These are phyloP conservation scores for Macrophya annulata DNA, from an alignment of 2,888 invertebrate genomes.

Conservation along the genomic window DNA sequence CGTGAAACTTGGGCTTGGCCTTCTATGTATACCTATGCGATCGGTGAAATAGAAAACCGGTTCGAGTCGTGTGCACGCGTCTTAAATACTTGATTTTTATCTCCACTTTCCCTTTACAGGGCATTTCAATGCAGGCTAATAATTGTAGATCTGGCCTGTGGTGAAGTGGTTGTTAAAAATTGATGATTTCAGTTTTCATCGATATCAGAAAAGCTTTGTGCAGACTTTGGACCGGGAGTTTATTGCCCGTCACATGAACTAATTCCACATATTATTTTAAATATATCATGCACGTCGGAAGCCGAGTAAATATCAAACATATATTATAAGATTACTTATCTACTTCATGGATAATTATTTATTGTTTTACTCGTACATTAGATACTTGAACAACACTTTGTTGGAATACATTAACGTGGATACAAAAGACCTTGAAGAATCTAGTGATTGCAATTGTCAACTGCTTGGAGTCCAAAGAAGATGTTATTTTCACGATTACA, in stretches of 20 bases:
- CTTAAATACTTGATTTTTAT: conserved; percentile 38
- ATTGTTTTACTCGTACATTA: conserved; percentile 3
- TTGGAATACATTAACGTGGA: conserved; percentile 8
- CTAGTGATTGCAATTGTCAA: conserved; percentile 25
- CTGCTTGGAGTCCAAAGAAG: conserved; percentile 16
- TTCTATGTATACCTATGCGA: not conserved
- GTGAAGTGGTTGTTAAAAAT: not conserved
- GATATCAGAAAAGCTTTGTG: not conserved
- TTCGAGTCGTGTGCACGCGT: conserved; percentile 17
- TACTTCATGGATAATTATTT: conserved; percentile 6
- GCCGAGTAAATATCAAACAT: not conserved
- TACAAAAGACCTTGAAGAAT: conserved; percentile 25
- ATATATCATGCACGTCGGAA: not conserved
- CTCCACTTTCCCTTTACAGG: conserved; percentile 8
- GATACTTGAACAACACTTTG: not conserved
- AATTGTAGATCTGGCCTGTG: not conserved
- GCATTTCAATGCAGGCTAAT: conserved; percentile 7
- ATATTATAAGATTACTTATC: conserved; percentile 7
- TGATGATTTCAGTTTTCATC: not conserved
- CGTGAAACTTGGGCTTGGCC: conserved; percentile 10
- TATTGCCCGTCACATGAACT: not conserved
- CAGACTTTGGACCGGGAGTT: not conserved
- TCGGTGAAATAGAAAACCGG: conserved; percentile 29
- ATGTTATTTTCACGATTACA: conserved; percentile 31
- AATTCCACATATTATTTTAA: not conserved